A percentile compares a stretch with the other conserved stretches of the same genome.
phyloP scores from a whole-genome alignment of 1,140 invertebrate species.

The Drosophila yakuba region DNA sequence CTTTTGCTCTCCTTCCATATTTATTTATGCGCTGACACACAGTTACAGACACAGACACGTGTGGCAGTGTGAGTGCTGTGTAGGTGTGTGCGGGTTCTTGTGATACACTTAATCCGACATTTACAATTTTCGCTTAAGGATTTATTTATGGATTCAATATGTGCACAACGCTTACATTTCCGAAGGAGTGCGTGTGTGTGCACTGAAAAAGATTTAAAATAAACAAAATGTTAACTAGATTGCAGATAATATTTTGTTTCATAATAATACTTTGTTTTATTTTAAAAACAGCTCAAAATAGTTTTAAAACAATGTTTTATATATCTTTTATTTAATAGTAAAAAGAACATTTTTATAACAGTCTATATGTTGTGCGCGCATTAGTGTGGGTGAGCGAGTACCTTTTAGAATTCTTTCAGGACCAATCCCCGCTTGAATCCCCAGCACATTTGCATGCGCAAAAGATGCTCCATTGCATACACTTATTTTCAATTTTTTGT shows the following conservation, averaged over 20 bases:
- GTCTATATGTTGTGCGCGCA: slow-evolving; percentile 6
- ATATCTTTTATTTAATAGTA: no score
- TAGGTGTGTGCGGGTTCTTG: slow-evolving; percentile 40
- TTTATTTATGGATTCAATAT: slow-evolving; percentile 84
- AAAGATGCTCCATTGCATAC: slow-evolving; percentile 61
- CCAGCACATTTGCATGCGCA: slow-evolving; percentile 68
- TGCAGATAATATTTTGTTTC: no score
- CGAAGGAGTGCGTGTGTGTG: slow-evolving; percentile 30
- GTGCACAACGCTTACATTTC: slow-evolving; percentile 62
- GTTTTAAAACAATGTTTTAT: no score
- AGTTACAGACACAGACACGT: slow-evolving; percentile 2
- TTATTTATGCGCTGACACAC: slow-evolving; percentile 47
- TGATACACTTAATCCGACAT: slow-evolving; percentile 82
- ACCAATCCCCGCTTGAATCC: slow-evolving; percentile 6
- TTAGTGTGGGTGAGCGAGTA: slow-evolving; percentile 28
- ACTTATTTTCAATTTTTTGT: slow-evolving; percentile 58
- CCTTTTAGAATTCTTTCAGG: slow-evolving; percentile 62
- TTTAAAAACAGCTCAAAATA: background rate
- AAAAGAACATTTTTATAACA: background rate
- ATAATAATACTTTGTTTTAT: no score
- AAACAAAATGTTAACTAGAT: background rate
- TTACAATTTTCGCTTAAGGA: slow-evolving; percentile 83
- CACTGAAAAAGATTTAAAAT: background rate
- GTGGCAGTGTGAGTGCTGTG: background rate
- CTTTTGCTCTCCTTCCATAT: slow-evolving; percentile 19